Percentiles rank a stretch among this genome's conserved stretches.
These are phyloP conservation scores for Tigriopus californicus DNA, from an alignment of 2,888 invertebrate genomes.

Conservation along the genomic window DNA sequence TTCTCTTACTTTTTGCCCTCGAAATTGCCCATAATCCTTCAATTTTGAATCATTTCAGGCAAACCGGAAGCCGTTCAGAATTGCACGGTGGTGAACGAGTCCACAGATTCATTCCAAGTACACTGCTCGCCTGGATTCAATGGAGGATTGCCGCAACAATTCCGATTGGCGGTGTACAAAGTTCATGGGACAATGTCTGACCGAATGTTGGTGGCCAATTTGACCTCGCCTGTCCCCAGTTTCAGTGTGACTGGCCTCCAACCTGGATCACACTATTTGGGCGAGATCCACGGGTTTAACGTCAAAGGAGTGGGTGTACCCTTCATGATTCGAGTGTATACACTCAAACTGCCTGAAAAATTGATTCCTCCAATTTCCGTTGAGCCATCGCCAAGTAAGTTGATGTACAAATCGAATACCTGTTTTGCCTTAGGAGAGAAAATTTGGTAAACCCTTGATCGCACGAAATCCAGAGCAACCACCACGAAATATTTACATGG, in stretches of 20 bases:
- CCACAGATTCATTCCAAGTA: slow-evolving; percentile 11
- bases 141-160: slow-evolving; percentile 14
- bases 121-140: slow-evolving; percentile 12
- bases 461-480: no score
- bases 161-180: slow-evolving; percentile 8
- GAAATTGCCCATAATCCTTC: no score
- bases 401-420: neutral
- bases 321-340: slow-evolving; percentile 3
- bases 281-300: neutral
- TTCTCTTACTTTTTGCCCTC: no score
- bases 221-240: neutral
- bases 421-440: neutral
- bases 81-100: slow-evolving; percentile 8
- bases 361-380: slow-evolving; percentile 3
- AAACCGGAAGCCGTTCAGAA: slow-evolving; percentile 22
- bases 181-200: neutral
- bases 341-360: slow-evolving; percentile 9
- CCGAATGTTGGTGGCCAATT: slow-evolving; percentile 2
- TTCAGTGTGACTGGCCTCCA: slow-evolving; percentile 3
- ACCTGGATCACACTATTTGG: slow-evolving; percentile 2
- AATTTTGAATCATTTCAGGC: slow-evolving; percentile 37
- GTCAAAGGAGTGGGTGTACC: slow-evolving; percentile 13
- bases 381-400: neutral
- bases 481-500: no score
- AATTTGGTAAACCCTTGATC: no score